Base-by-base conservation (phyloP, 2,888 invertebrate species). In the Polyommatus iphigenia region DNA sequence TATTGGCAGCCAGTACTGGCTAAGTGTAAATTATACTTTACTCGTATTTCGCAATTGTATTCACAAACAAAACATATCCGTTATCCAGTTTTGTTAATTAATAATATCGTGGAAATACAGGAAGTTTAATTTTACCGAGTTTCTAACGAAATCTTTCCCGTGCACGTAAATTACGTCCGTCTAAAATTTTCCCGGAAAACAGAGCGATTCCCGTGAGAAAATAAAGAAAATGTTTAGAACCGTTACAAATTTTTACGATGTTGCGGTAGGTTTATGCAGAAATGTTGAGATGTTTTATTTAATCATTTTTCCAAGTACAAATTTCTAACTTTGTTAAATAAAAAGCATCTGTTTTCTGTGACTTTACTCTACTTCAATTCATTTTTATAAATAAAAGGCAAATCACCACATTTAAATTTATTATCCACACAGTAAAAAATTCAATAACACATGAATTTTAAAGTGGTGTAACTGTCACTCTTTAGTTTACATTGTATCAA, bases 151-250 rank as follows among this genome's bases (percentile, higher is more conserved):
- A 54, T 29, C 15, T 32, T 75, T 50, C 29, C 29, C 54, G 75
- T 18, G 50, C 20, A 50, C 50, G 54, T 75, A 50, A 75, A 75
- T 50, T 75, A 29, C 75, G 29, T 54, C 29, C 50, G 54, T 24
- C 54, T 24, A 75, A 54, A 24, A 29, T 54, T 50, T 29, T 29
- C 75, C 73, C 54, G 50, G 29, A 32, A 75, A 75, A 75, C 54
- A 50, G 50, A 75, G 75, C 50, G 29, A 75, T 54, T 29, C 29
- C 50, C 54, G 50, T 18, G 54, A 54, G 75, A 75, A 75, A 54
- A 54, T 46, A 75, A 75, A 50, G 46, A 57, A 76, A 62, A 77
- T 50, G 29, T 57, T 24, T 20, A 46, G 32, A 57, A 71, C 20
- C 20, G 1, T 46, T 73, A 73, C n/a, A 73, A 1, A 6, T 46